A percentile compares a stretch with the other conserved stretches of the same genome.
phyloP scores from a whole-genome alignment of 2,113 vertebrate species.

The Eulemur rufifrons region DNA sequence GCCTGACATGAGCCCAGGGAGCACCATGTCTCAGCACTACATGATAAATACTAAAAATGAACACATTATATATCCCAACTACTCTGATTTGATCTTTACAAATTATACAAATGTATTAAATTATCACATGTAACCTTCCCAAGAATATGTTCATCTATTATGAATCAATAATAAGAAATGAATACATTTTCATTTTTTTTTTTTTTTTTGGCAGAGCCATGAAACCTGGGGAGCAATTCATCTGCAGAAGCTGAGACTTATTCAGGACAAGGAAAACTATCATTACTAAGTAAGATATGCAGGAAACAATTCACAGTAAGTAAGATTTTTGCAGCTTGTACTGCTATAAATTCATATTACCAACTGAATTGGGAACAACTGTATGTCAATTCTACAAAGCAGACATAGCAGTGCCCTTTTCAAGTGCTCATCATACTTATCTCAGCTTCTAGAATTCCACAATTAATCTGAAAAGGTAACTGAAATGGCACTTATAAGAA shows the following conservation, averaged over 20 bases:
- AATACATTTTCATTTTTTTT: neutral
- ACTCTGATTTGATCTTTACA: neutral
- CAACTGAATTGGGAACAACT: neutral
- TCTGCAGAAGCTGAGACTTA: neutral
- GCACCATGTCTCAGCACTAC: no score
- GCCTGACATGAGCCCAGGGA: neutral
- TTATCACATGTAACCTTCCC: neutral
- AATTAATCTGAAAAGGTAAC: neutral
- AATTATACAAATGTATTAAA: neutral
- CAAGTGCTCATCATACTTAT: neutral
- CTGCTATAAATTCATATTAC: neutral
- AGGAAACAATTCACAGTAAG: neutral
- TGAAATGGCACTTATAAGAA: neutral
- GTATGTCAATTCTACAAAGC: neutral
- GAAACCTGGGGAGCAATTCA: neutral
- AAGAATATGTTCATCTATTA: neutral
- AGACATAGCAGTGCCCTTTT: neutral
- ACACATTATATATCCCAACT: neutral
- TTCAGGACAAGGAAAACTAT: neutral
- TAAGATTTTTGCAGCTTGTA: neutral
- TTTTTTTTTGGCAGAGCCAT: neutral
- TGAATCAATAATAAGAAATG: neutral
- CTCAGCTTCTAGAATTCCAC: neutral
- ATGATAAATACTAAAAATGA: neutral
- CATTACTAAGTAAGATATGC: neutral